A percentile compares a stretch with the other conserved stretches of the same genome.
Evolutionary conservation across 2,113 vertebrate species (phyloP).

Genomic region (Gopherus flavomarginatus): DNA sequence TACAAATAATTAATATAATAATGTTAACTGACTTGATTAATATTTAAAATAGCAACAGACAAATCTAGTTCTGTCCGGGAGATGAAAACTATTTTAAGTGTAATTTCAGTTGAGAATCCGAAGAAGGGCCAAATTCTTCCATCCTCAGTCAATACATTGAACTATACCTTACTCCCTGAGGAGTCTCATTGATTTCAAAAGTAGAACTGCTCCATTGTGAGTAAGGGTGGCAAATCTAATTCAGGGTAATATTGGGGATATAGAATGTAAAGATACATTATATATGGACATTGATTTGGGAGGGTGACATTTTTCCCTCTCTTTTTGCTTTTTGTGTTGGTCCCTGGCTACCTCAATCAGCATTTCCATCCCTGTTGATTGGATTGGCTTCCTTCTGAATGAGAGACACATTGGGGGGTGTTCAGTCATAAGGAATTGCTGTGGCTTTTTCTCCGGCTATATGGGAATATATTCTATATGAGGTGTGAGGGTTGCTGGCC

Average conservation of each 20-base stretch:
- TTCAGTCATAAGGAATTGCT: neutral
- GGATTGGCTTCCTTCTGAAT: neutral
- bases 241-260: neutral
- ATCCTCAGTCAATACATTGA: neutral
- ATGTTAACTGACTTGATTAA: neutral
- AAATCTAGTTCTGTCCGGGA: neutral
- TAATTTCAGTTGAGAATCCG: neutral
- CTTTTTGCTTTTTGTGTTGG: neutral
- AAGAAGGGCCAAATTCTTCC: neutral
- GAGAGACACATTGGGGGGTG: accelerated
- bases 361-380: neutral
- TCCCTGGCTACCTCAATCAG: neutral
- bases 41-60: neutral
- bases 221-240: neutral
- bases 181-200: neutral
- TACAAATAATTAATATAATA: neutral
- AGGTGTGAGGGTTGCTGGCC: neutral
- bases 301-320: neutral
- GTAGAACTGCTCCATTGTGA: neutral
- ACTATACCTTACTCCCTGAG: neutral
- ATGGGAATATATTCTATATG: neutral
- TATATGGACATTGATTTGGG: neutral
- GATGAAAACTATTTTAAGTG: neutral
- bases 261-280: neutral
- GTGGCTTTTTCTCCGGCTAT: neutral